Percentiles rank a stretch among this genome's conserved stretches.
Conservation (phyloP, 2,888 invertebrate species). For the Pachydiplax longipennis region DNA sequence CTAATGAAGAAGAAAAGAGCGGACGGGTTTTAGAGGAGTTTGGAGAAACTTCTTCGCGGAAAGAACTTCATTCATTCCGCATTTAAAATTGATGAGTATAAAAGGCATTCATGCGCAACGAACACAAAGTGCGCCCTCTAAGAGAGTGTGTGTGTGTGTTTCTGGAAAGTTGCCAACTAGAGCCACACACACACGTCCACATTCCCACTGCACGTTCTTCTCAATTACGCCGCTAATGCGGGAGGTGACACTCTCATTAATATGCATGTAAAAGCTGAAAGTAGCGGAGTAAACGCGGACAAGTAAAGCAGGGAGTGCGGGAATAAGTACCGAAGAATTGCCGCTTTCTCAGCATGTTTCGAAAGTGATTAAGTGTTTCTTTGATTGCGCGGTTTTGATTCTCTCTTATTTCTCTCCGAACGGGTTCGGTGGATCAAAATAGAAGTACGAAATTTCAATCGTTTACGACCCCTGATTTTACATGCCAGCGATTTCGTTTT, state of each 20-base stretch:
- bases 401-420: no score
- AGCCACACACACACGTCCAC: background rate
- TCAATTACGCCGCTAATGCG: constrained; percentile 34
- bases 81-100: constrained; percentile 41
- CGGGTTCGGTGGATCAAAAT: no score
- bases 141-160: background rate
- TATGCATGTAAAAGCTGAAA: constrained; percentile 24
- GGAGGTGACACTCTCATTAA: constrained; percentile 34
- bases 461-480: no score
- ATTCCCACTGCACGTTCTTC: constrained; percentile 13
- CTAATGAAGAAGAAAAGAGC: background rate
- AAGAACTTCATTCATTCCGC: background rate
- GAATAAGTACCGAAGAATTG: background rate
- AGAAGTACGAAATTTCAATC: no score
- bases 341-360: background rate
- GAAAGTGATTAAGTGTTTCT: no score
- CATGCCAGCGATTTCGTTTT: no score
- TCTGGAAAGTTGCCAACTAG: background rate
- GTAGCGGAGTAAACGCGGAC: background rate
- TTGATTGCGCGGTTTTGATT: no score
- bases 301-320: background rate
- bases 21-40: background rate
- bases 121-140: background rate
- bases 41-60: background rate
- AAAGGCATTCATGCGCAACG: background rate